Base-by-base conservation (phyloP, 1,140 invertebrate genomes). In the Campoletis sonorensis region DNA sequence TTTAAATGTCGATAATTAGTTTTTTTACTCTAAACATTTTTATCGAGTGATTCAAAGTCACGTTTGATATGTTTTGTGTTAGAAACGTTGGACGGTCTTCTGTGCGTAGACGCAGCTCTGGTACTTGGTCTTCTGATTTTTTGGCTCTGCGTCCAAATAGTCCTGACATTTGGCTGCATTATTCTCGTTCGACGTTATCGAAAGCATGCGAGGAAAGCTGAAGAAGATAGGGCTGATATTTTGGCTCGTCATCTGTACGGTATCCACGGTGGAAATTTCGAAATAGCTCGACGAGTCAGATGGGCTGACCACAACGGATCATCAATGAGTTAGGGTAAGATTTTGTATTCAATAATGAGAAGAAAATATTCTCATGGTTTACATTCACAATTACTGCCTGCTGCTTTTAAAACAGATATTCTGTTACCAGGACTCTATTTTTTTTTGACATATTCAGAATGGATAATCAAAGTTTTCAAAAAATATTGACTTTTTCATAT, bases 261-360 rank as follows among this genome's bases (percentile, higher is more conserved):
- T 15, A 88, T 90, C 82, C 90, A 87, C 71, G 90, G 86, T 71
- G 91, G 87, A 40, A 92, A 88, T 80, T 90, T 90, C 8, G 92
- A 92, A 78, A 89, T 92, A 37, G 82, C 88, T 8, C 85, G 91
- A 73, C 87, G 91, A 33, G 92, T 92, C 23, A 88, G 88, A 21
- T 92, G 92, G 92, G 92, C 91, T 0, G 91, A 92, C 76, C 86
- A 88, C 51, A 88, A 87, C 58, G 80, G 81, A 27, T 89, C 88
- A 3, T 83, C 83, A 16, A 71, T 84, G 5, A 87, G 86, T 79
- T 87, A 80, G 85, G 30, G 51, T 40, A 11, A 45, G 4, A 51
- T 11, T 7, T 30, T 30, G 5, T 21, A 54, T n/a, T 2, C 8
- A n/a, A 18, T 18, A n/a, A 54, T 70, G n/a, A 54, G n/a, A 54